A percentile compares a stretch with the other conserved stretches of the same genome.
phyloP scores from a whole-genome alignment of 2,888 invertebrate species.

The Drosophila quinaria region DNA sequence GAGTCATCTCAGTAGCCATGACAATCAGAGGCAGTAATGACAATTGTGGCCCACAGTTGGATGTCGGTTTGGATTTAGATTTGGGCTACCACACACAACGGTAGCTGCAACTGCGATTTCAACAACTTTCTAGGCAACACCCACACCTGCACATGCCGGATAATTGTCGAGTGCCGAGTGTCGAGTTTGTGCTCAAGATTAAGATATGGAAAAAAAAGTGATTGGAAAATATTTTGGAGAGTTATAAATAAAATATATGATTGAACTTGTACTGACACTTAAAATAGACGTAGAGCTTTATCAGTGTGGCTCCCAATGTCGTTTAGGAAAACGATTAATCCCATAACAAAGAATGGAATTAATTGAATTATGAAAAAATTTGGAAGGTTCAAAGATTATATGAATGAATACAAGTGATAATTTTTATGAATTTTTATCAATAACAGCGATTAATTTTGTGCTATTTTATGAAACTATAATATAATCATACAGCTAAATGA shows the following conservation, averaged over 20 bases:
- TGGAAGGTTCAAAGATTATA: no score
- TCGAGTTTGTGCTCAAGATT: conserved; percentile 51
- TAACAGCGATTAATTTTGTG: no score
- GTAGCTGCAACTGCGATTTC: conserved; percentile 27
- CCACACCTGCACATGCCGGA: conserved; percentile 34
- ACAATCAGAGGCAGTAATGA: conserved; percentile 47
- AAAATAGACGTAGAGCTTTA: background rate
- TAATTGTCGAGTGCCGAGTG: conserved; percentile 13
- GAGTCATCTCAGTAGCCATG: conserved; percentile 43
- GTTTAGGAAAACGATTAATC: no score
- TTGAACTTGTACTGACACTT: background rate
- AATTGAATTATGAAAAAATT: no score
- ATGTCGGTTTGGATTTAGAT: conserved; percentile 16
- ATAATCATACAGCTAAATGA: no score
- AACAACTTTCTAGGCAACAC: conserved; percentile 56
- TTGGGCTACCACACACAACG: conserved; percentile 33
- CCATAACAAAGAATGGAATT: no score
- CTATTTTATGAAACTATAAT: no score
- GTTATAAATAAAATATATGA: background rate
- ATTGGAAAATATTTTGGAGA: conserved; percentile 23
- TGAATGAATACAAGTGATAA: no score
- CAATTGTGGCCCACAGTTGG: conserved; percentile 45
- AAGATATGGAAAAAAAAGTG: conserved; percentile 42
- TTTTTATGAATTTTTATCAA: no score
- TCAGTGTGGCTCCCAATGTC: no score